phyloP scores from a whole-genome alignment of 2,797 vertebrate genomes.

The Lagodon rhomboides region DNA sequence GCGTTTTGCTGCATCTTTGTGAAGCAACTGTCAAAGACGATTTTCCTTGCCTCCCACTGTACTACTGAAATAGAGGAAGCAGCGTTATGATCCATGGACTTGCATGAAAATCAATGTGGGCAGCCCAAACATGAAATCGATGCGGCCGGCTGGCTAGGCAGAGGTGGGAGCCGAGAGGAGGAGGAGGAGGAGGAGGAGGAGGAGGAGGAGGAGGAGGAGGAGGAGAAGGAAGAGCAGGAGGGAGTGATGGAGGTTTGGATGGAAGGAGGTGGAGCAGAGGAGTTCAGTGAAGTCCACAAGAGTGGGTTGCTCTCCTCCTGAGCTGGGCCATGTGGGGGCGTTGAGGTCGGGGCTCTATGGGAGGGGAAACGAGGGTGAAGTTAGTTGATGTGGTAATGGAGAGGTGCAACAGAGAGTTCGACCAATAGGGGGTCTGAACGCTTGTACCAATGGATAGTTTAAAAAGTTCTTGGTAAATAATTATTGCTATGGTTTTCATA shows the following conservation, averaged over 20 bases:
- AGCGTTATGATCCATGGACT: slow-evolving; percentile 79
- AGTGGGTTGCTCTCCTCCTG: slow-evolving; percentile 58
- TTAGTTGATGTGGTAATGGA: slow-evolving; percentile 53
- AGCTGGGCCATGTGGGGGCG: slow-evolving; percentile 52
- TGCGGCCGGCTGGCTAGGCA: slow-evolving; percentile 64
- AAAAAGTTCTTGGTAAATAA: slow-evolving; percentile 27
- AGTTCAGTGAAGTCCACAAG: slow-evolving; percentile 65
- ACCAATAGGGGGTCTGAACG: slow-evolving; percentile 25
- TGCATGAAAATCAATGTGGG: slow-evolving; percentile 83
- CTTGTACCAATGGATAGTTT: not conserved
- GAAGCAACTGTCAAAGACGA: slow-evolving; percentile 76
- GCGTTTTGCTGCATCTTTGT: slow-evolving; percentile 54
- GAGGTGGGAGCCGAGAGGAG: slow-evolving; percentile 44
- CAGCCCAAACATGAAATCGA: slow-evolving; percentile 84
- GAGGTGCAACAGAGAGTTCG: slow-evolving; percentile 37
- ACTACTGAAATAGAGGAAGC: slow-evolving; percentile 71
- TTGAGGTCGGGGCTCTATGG: slow-evolving; percentile 57
- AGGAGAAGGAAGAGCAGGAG: not conserved
- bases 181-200: not conserved
- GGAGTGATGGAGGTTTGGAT: slow-evolving; percentile 8
- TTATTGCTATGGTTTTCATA: slow-evolving; percentile 26
- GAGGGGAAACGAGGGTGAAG: slow-evolving; percentile 52
- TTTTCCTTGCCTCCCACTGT: slow-evolving; percentile 74
- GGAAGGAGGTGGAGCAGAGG: slow-evolving; percentile 52
- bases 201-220: not conserved